Base-by-base conservation (phyloP, 2,888 invertebrate species). In the Hipparchia sbordonii region DNA sequence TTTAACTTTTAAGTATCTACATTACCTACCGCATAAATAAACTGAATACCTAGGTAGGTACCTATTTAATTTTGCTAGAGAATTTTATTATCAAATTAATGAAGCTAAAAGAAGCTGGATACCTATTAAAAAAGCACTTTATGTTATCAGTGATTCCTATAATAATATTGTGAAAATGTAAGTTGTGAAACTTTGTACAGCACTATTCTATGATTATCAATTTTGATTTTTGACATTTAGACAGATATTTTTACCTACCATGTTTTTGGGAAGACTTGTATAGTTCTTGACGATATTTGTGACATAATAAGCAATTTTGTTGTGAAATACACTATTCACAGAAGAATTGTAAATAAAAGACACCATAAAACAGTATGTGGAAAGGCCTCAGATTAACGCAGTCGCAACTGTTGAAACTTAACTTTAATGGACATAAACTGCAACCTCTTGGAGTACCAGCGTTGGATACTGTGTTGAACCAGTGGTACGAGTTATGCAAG, bases 401-500 rank as follows among this genome's bases (percentile, higher is more conserved):
- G 69, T 89, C 93, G 75, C 93, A 93, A 79, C 85, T 93, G 84
- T 84, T 89, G 74, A 93, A 92, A 82, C 84, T 92, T 79, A 88
- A 92, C 82, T 90, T 91, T 79, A 92, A 86, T 84, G 88, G 89
- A 78, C 84, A 88, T 74, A 92, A 90, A 88, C 82, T 91, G 76
- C 89, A 91, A 76, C 85, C 89, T 71, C 79, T 89, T 79, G 95
- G 95, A 80, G 91, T 93, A 77, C 94, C 94, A 80, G 94, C 92
- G 77, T 79, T 95, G 82, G 94, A 95, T 89, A 92, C 93, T 79
- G 92, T 96, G 78, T 87, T 95, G 86, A 94, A 95, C 81, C 94
- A 96, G 81, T 97, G 94, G 94, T 91, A 90, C 74, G 90, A 92
- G 77, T 92, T 97, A 79, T 96, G 97, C 83, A 96, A 97, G 81